These are phyloP conservation scores for Harpalus rufipes DNA, from an alignment of 2,888 invertebrate species.

Conservation along the genomic window DNA sequence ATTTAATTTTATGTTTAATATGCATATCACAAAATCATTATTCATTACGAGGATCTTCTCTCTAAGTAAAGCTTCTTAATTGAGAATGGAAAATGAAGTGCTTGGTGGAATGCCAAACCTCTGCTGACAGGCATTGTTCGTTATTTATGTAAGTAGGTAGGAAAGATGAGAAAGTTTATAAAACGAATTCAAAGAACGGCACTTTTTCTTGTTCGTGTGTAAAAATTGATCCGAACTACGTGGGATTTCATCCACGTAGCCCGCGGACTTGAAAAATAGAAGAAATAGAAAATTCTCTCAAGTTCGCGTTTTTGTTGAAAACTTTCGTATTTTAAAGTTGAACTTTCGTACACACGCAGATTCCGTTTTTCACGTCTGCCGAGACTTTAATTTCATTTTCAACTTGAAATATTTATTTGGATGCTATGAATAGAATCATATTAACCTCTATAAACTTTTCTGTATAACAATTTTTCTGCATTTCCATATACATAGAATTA, in stretches of 20 bases:
- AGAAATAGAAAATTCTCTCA: constrained; percentile 55
- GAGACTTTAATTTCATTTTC: constrained; percentile 60
- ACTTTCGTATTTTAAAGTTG: constrained; percentile 62
- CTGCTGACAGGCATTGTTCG: constrained; percentile 34
- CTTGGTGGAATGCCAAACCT: constrained; percentile 32
- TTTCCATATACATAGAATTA: constrained; percentile 9
- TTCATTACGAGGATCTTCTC: no score
- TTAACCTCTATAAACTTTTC: constrained; percentile 54
- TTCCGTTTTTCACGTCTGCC: constrained; percentile 50
- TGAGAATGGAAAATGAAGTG: constrained; percentile 5
- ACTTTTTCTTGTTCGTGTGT: constrained; percentile 55
- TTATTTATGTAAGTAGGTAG: constrained; percentile 49
- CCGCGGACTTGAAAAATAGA: constrained; percentile 46
- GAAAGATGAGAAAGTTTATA: constrained; percentile 50
- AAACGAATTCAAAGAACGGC: constrained; percentile 48
- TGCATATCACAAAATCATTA: no score
- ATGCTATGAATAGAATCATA: constrained; percentile 53
- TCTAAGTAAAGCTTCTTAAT: background rate
- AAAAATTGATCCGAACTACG: constrained; percentile 55
- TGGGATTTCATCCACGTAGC: constrained; percentile 57
- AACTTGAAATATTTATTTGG: constrained; percentile 63
- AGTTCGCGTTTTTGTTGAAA: constrained; percentile 60
- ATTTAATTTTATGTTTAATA: no score
- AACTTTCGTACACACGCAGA: constrained; percentile 49
- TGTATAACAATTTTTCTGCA: constrained; percentile 23